Conservation (phyloP, 2,113 vertebrate species). For the Macquaria australasica region DNA sequence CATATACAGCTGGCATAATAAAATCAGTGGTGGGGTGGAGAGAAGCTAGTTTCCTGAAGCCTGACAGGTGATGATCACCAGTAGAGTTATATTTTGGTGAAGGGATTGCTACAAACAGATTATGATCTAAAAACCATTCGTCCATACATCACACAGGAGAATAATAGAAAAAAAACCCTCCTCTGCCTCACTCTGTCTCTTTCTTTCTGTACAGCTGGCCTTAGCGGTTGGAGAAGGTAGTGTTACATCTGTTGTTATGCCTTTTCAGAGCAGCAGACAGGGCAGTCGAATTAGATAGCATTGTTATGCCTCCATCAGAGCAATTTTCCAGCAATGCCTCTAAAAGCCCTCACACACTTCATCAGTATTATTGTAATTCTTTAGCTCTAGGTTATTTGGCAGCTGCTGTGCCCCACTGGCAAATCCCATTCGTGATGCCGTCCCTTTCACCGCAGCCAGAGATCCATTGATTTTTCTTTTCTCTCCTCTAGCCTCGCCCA, state of each 20-base stretch:
- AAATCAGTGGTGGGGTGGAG: slow-evolving; percentile 20
- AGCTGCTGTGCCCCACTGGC: slow-evolving; percentile 97
- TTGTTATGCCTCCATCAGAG: slow-evolving; percentile 89
- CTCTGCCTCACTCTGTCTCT: slow-evolving; percentile 7
- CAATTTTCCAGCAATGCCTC: slow-evolving; percentile 90
- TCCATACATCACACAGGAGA: slow-evolving; percentile 23
- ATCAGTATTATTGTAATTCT: slow-evolving; percentile 98
- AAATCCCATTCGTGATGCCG: slow-evolving; percentile 94
- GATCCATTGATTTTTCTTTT: slow-evolving; percentile 96
- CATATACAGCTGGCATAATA: slow-evolving; percentile 33
- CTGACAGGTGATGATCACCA: slow-evolving; percentile 31
- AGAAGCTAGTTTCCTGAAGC: slow-evolving; percentile 41
- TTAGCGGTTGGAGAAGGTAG: slow-evolving; percentile 31
- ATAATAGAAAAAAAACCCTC: not conserved
- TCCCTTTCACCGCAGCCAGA: slow-evolving; percentile 92
- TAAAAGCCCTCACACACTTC: slow-evolving; percentile 92
- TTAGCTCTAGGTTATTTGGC: slow-evolving; percentile 96
- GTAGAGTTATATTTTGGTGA: slow-evolving; percentile 5
- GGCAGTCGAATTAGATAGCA: slow-evolving; percentile 84
- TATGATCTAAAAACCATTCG: slow-evolving; percentile 34
- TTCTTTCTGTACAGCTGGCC: slow-evolving; percentile 25
- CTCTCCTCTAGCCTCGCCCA: slow-evolving; percentile 88
- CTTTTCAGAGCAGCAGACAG: slow-evolving; percentile 78
- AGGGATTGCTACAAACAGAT: slow-evolving; percentile 29
- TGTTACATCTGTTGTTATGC: slow-evolving; percentile 65